These are phyloP conservation scores for Napeogenes sylphis DNA, from an alignment of 2,888 invertebrate genomes.

Conservation along the genomic window DNA sequence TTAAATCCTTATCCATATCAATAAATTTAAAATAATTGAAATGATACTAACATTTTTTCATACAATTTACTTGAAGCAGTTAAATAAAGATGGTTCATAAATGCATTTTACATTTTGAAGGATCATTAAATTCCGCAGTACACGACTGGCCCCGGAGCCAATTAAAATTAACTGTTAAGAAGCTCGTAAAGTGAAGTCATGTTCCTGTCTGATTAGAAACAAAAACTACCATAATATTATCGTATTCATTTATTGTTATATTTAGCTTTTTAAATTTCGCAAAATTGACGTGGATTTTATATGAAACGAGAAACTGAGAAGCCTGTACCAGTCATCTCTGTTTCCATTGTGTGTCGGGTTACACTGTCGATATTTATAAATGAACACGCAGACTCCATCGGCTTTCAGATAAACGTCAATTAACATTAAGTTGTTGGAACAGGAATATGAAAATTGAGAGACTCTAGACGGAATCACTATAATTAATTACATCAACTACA, in stretches of 20 bases:
- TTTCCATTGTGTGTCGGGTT: constrained; percentile 29
- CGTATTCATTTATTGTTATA: constrained; percentile 57
- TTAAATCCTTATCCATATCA: no score
- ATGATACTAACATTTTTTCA: constrained; percentile 16
- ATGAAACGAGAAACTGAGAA: no score
- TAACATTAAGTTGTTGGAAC: constrained; percentile 50
- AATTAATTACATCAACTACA: no score
- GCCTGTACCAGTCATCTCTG: background rate
- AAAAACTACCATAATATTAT: constrained; percentile 63
- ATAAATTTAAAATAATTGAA: background rate
- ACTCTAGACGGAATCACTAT: constrained; percentile 18
- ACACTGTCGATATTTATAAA: constrained; percentile 63
- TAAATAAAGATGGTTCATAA: constrained; percentile 71
- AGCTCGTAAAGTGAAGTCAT: constrained; percentile 71
- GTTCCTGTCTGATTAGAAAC: constrained; percentile 73
- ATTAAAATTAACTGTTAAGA: constrained; percentile 74
- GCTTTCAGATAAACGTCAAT: constrained; percentile 67
- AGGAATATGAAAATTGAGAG: constrained; percentile 40
- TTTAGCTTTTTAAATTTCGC: constrained; percentile 38
- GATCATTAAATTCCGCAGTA: constrained; percentile 75
- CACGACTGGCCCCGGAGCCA: constrained; percentile 64
- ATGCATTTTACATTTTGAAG: constrained; percentile 75
- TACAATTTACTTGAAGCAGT: constrained; percentile 53
- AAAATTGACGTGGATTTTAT: constrained; percentile 2
- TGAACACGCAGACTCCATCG: constrained; percentile 63